Evolutionary conservation across 2,113 vertebrate genomes (phyloP).

Genomic region (zebrafish (Danio rerio)): GRCz12tu NC_133176.1:5360501-5361000

Average conservation of each 20-base stretch:
- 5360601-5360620: no score
- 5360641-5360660: neutral
- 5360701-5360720: neutral
- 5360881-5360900: conserved; percentile 53
- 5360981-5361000: conserved; percentile 60
- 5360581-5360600: no score
- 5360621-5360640: neutral
- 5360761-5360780: conserved; percentile 21
- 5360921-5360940: conserved; percentile 65
- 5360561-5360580: no score
- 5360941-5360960: conserved; percentile 63
- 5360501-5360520: no score
- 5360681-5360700: neutral
- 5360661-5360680: neutral
- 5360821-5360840: conserved; percentile 32
- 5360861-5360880: conserved; percentile 41
- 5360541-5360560: no score
- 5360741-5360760: neutral
- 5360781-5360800: neutral
- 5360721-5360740: neutral
- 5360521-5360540: no score
- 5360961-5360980: conserved; percentile 27
- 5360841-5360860: conserved; percentile 44
- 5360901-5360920: conserved; percentile 61
- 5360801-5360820: neutral